Evolutionary conservation across 2,888 invertebrate genomes (phyloP), one percentile per base, ranked within the genome.

Genomic region (Omphaloscelis lunosa): DNA sequence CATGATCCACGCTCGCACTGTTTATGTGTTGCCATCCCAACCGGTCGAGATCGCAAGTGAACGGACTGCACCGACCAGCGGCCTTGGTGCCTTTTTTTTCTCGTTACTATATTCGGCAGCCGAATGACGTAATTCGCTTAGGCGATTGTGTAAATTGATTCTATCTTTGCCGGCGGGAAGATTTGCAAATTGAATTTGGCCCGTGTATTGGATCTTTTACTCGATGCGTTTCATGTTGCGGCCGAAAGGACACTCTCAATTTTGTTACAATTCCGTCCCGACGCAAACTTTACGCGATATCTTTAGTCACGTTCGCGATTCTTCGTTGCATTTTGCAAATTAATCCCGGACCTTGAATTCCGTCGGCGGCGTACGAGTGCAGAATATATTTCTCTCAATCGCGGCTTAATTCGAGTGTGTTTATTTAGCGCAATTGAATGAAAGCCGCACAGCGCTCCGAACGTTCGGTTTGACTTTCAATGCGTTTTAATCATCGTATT

Each of bases 41-140:
- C 90, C 88, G 89, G 90, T 91, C 92, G 95, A 95, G 95, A 96
- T 93, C 94, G 95, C 92, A 95, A 96, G 96, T 96, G 95, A 96
- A 94, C 94, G 95, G 95, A 91, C 93, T 94, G 95, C 95, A 94
- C 88, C 86, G 90, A 88, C 87, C 82, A 79, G 82, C 93, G 94
- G 92, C 95, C 95, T 95, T 95, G 94, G 77, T 91, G 92, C 90
- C 90, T 93, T 94, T 94, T 83, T 90, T 94, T 93, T 93, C 93
- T 91, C 91, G 87, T 92, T 90, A 93, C 93, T 89, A 94, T 93
- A 94, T 94, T 95, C 92, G 93, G 93, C 91, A 88, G 89, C 86
- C 89, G 89, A 85, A 91, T 95, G 95, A 95, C 95, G 95, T 94
- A 94, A 95, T 93, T 90, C 91, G 90, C 89, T 91, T 90, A 88